A percentile compares a stretch with the other conserved stretches of the same genome.
Evolutionary conservation across 1,140 invertebrate genomes (phyloP).

Genomic region (Lamellibrachia luymesi): DNA sequence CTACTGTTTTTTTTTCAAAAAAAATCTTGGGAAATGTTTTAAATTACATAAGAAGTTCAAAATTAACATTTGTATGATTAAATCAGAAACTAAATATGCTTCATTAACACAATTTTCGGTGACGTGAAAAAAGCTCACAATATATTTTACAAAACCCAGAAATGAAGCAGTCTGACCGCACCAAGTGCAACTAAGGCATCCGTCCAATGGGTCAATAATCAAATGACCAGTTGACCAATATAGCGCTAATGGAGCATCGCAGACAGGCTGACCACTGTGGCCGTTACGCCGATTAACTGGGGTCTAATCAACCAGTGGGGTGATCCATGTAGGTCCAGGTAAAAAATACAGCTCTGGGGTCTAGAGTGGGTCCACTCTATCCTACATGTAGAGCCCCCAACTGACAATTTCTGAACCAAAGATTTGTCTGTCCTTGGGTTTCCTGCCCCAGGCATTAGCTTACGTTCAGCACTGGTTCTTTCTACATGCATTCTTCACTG

Average conservation of each 20-base stretch:
- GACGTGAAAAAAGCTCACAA: background rate
- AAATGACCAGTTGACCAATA: conserved; percentile 5
- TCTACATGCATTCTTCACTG: background rate
- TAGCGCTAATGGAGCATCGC: background rate
- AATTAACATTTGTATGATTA: too few relatives aligned
- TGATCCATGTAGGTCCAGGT: background rate
- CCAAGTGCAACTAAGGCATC: background rate
- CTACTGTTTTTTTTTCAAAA: too few relatives aligned
- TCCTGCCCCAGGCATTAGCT: background rate
- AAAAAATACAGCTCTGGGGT: background rate
- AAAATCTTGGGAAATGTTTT: too few relatives aligned
- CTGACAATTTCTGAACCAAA: background rate
- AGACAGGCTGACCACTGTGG: background rate
- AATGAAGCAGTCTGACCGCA: background rate
- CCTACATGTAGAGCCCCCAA: background rate
- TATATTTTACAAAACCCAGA: background rate
- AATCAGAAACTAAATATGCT: too few relatives aligned
- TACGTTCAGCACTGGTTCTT: background rate
- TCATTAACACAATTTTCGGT: too few relatives aligned
- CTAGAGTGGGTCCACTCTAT: background rate
- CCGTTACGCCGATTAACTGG: background rate
- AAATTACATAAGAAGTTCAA: too few relatives aligned
- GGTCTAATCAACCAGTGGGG: background rate
- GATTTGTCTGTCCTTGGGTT: background rate
- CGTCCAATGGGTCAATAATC: background rate